Conservation (phyloP, 1,140 invertebrate species). For the Papilio helenus region DNA sequence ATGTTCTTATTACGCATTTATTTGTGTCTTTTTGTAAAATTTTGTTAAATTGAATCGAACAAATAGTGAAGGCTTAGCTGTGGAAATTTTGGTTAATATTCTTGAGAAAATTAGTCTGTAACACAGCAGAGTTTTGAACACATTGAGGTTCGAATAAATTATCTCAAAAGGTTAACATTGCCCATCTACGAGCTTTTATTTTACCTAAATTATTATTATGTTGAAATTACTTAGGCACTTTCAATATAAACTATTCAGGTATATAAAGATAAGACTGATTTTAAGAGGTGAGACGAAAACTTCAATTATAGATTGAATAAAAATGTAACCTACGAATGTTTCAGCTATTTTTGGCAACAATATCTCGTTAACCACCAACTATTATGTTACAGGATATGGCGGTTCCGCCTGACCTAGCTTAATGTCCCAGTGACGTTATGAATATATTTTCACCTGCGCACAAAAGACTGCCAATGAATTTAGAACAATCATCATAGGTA, state of each 20-base stretch:
- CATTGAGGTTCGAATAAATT: not conserved
- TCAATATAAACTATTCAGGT: not conserved
- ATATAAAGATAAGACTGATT: too few relatives aligned
- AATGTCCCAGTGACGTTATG: conserved; percentile 1
- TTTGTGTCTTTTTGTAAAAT: not conserved
- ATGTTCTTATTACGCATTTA: not conserved
- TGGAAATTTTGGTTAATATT: not conserved
- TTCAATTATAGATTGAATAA: not conserved
- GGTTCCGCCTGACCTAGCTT: conserved; percentile 30
- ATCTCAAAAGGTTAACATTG: not conserved
- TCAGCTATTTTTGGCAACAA: not conserved
- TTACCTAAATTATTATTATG: not conserved
- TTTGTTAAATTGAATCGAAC: not conserved
- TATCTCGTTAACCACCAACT: not conserved
- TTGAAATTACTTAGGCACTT: not conserved
- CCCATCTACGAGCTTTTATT: not conserved
- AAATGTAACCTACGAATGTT: not conserved
- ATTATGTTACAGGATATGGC: conserved; percentile 16
- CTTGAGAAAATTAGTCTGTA: not conserved
- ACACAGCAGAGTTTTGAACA: not conserved
- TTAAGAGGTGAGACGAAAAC: not conserved
- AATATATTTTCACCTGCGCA: conserved; percentile 36
- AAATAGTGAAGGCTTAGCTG: conserved; percentile 2
- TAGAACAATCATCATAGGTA: conserved; percentile 64
- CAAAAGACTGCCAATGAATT: conserved; percentile 53